Conservation (phyloP, 1,140 invertebrate species). For the Neomicropteryx cornuta region DNA sequence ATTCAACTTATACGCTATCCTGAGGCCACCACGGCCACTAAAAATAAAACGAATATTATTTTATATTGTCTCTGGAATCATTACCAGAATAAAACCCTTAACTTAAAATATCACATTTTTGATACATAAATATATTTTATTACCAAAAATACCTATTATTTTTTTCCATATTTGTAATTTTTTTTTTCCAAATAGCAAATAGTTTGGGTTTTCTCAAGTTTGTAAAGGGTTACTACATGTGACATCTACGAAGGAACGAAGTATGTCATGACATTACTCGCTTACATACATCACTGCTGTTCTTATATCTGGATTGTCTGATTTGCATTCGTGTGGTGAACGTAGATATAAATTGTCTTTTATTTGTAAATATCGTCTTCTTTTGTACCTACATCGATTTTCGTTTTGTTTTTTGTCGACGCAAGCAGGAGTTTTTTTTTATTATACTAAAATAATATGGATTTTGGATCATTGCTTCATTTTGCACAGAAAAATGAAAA, state of each 20-base stretch:
- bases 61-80: no score
- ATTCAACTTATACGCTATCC: no score
- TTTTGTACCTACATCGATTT: constrained; percentile 7
- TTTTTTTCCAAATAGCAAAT: constrained; percentile 1
- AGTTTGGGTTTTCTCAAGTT: not conserved
- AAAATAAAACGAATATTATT: no score
- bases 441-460: no score
- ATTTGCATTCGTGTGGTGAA: not conserved
- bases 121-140: not conserved
- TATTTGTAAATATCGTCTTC: not conserved
- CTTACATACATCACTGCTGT: not conserved
- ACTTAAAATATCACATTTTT: not conserved
- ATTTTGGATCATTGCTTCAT: constrained; percentile 48
- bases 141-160: not conserved
- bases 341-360: not conserved
- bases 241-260: not conserved
- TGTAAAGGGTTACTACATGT: not conserved
- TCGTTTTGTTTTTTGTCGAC: constrained; percentile 4
- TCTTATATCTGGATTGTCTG: not conserved
- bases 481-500: constrained; percentile 48
- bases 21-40: no score
- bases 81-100: no score
- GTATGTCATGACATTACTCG: not conserved
- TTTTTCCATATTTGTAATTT: not conserved
- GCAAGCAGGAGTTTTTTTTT: not conserved